Base-by-base conservation (phyloP, 1,140 invertebrate species). In the Campodea augens region DNA sequence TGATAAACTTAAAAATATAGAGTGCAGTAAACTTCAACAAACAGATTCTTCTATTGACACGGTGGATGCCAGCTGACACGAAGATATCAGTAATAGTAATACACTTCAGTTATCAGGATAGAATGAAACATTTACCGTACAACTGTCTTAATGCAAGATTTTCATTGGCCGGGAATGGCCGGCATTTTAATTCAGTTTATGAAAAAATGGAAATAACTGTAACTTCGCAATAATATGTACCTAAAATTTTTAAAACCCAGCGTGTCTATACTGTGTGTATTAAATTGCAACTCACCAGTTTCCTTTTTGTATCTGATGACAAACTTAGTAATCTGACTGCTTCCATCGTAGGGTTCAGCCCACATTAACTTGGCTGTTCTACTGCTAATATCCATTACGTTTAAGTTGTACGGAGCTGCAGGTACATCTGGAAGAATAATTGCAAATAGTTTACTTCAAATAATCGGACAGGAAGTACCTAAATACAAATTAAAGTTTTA, bases 261-360 rank as follows among this genome's bases (percentile, higher is more conserved):
- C n/a, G n/a, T n/a, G n/a, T n/a, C n/a, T n/a, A n/a, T n/a, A n/a
- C n/a, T n/a, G n/a, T n/a, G n/a, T n/a, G n/a, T n/a, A n/a, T n/a
- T n/a, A n/a, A n/a, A n/a, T n/a, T n/a, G n/a, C n/a, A n/a, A n/a
- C 22, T 19, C 18, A 54, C 53, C 51, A 44, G 49, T 41, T 25
- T 51, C 42, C 18, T 42, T 27, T 21, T 49, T 50, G 40, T 43
- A 49, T n/a, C 43, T 41, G 4, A 55, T 41, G 4, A 39, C 18
- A 39, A 61, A 66, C n/a, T 52, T 49, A 12, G 55, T 44, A 23
- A 67, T 55, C 2, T 57, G 52, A 36, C 46, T 51, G 24, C 52
- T 54, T 15, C 64, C 64, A 5, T 64, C 63, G 49, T 65, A 53
- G 3, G 62, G 60, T 24, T 52, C 50, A 20, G 49, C 52, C 64